A percentile compares a stretch with the other conserved stretches of the same genome.
Evolutionary conservation across 2,113 vertebrate species (phyloP).

Genomic region (Zosterops pallidus): DNA sequence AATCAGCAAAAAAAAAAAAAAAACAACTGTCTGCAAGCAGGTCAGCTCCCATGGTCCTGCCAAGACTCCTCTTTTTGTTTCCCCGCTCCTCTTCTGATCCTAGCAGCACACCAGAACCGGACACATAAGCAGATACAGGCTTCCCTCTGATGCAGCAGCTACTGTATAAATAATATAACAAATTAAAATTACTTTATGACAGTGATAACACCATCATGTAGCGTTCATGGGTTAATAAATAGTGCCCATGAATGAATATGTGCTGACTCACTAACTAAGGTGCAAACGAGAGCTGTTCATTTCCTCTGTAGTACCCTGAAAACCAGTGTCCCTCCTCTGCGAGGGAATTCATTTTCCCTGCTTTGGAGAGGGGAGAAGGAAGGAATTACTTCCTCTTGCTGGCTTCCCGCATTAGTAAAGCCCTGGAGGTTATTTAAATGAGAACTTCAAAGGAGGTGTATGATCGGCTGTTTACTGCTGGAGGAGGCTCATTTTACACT

Average conservation of each 20-base stretch:
- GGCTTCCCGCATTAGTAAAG: slow-evolving; percentile 16
- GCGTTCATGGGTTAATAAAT: not conserved
- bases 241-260: not conserved
- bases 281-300: not conserved
- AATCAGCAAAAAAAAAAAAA: not conserved
- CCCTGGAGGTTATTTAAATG: slow-evolving; percentile 68
- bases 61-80: not conserved
- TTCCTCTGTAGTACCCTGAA: not conserved
- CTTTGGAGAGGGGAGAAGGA: not conserved
- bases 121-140: not conserved
- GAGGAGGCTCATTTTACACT: slow-evolving; percentile 55
- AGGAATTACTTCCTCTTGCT: slow-evolving; percentile 39
- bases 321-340: not conserved
- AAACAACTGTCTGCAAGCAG: not conserved
- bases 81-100: not conserved
- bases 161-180: not conserved
- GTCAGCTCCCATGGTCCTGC: not conserved
- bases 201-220: not conserved
- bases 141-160: not conserved
- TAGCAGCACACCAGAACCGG: not conserved
- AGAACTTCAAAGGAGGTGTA: slow-evolving; percentile 63
- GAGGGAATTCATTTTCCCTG: not conserved
- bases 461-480: slow-evolving; percentile 38
- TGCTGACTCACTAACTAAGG: not conserved
- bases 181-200: not conserved